Percentiles rank a stretch among this genome's conserved stretches.
These are phyloP conservation scores for Gymnoscelis rufifasciata DNA, from an alignment of 2,888 invertebrate genomes.

Conservation along the genomic window DNA sequence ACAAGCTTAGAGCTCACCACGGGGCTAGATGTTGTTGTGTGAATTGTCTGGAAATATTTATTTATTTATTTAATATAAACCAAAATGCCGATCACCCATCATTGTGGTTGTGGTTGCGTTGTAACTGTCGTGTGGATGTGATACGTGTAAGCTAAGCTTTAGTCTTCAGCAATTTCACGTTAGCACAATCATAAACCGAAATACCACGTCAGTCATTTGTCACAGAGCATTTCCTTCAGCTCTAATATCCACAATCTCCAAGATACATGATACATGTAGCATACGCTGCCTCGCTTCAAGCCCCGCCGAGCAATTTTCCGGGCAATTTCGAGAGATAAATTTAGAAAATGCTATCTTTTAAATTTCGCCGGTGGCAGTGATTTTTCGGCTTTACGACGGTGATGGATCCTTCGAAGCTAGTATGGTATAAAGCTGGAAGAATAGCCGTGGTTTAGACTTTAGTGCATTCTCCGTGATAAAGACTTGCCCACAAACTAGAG, in stretches of 20 bases:
- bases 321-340: conserved; percentile 43
- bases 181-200: conserved; percentile 3
- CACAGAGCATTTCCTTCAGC: conserved; percentile 12
- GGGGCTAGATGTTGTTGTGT: too few species aligned
- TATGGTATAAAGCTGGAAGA: conserved; percentile 15
- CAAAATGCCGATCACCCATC: too few species aligned
- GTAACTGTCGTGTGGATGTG: too few species aligned
- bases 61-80: too few species aligned
- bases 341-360: conserved; percentile 40
- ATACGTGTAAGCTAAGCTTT: too few species aligned
- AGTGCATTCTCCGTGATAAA: conserved; percentile 13
- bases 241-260: conserved; percentile 32
- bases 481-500: not conserved
- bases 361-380: conserved; percentile 31
- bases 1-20: too few species aligned
- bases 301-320: conserved; percentile 41
- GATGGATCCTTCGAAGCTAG: conserved; percentile 25
- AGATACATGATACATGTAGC: conserved; percentile 35
- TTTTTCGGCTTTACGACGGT: conserved; percentile 31
- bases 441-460: conserved; percentile 5
- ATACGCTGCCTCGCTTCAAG: conserved; percentile 36
- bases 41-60: too few species aligned
- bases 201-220: conserved; percentile 15
- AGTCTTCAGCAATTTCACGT: too few species aligned
- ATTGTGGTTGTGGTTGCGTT: too few species aligned